Evolutionary conservation across 2,888 invertebrate genomes (phyloP).

Genomic region (Drosophila falleni): DNA sequence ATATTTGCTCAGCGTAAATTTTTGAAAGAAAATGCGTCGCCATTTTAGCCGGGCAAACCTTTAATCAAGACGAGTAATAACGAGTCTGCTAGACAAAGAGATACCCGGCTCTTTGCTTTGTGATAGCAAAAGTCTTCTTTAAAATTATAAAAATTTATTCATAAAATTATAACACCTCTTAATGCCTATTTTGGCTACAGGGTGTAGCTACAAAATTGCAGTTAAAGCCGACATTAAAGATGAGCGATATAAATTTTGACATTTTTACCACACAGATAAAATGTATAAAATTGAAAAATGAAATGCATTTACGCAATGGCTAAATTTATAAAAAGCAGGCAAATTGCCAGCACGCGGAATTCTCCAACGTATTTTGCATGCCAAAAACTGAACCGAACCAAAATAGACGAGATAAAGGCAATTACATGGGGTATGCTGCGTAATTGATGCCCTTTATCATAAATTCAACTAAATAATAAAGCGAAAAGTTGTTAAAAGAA

Average conservation of each 20-base stretch:
- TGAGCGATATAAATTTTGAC: background rate
- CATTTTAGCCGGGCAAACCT: conserved; percentile 10
- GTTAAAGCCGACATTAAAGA: conserved; percentile 19
- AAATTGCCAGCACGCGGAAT: conserved; percentile 41
- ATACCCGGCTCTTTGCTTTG: background rate
- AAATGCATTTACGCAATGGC: conserved; percentile 64
- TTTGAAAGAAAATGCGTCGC: conserved; percentile 21
- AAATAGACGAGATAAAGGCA: conserved; percentile 3
- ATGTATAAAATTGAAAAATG: conserved; percentile 22
- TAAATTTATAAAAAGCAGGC: conserved; percentile 52
- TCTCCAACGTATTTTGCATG: conserved; percentile 54
- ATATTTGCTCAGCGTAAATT: conserved; percentile 44
- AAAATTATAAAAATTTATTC: too few species aligned
- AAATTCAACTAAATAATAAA: background rate
- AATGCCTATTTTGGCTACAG: background rate
- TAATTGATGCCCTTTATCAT: background rate
- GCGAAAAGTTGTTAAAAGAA: background rate
- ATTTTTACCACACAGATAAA: conserved; percentile 16
- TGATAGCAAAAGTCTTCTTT: too few species aligned
- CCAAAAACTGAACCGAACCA: conserved; percentile 47
- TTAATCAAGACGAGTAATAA: background rate
- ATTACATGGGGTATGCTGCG: background rate
- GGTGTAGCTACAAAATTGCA: background rate
- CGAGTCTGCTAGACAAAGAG: background rate
- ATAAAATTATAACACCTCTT: background rate